Evolutionary conservation across 2,888 invertebrate species (phyloP).

Genomic region (Galerucella calmariensis): DNA sequence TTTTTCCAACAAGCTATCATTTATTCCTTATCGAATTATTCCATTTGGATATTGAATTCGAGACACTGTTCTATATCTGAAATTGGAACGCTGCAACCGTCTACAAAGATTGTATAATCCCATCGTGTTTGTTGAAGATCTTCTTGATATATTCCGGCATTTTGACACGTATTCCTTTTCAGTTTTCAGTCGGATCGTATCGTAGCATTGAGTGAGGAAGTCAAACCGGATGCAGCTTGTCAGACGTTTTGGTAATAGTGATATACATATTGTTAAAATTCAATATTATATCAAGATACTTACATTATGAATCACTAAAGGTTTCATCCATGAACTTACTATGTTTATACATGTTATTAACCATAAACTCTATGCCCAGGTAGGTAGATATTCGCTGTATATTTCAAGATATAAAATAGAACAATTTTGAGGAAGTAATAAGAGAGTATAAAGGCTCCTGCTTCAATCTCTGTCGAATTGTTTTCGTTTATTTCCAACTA

Average conservation of each 20-base stretch:
- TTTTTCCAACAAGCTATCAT: too few species aligned
- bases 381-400: too few species aligned
- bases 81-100: neutral
- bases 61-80: neutral
- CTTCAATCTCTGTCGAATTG: too few species aligned
- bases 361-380: too few species aligned
- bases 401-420: too few species aligned
- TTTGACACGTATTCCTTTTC: constrained; percentile 11
- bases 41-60: neutral
- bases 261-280: constrained; percentile 3
- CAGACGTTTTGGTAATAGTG: neutral
- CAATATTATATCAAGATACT: neutral
- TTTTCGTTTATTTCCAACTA: too few species aligned
- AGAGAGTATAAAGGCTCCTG: too few species aligned
- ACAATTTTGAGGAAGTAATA: too few species aligned
- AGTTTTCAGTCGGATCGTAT: neutral
- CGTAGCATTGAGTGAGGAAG: neutral
- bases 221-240: constrained; percentile 12
- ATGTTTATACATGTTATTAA: too few species aligned
- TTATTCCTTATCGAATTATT: too few species aligned
- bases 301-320: too few species aligned
- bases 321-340: too few species aligned
- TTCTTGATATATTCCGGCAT: constrained; percentile 18
- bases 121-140: constrained; percentile 8
- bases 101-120: constrained; percentile 9